Percentiles rank a stretch among this genome's conserved stretches.
Conservation (phyloP, 2,113 vertebrate species). For the Crotalus helleri region DNA sequence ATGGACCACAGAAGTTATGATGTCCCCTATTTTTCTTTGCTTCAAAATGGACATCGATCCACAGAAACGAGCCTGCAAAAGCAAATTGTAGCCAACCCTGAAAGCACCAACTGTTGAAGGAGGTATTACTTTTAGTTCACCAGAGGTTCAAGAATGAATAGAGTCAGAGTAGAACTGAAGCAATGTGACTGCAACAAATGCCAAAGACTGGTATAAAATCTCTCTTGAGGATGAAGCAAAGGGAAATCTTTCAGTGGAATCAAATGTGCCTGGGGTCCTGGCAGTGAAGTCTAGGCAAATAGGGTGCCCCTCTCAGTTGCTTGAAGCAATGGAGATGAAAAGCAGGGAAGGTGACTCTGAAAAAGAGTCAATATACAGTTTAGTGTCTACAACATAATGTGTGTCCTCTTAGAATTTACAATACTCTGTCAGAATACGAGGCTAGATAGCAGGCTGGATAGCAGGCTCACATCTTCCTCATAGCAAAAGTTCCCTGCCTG, state of each 20-base stretch:
- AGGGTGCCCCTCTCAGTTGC: neutral
- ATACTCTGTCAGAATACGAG: neutral
- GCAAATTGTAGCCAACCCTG: neutral
- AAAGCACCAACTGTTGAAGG: neutral
- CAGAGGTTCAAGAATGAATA: no score
- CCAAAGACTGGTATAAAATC: neutral
- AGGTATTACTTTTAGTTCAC: neutral
- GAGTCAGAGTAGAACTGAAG: neutral
- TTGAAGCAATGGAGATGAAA: neutral
- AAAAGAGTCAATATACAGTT: neutral
- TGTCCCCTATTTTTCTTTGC: neutral
- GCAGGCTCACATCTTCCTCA: neutral
- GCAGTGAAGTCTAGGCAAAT: neutral
- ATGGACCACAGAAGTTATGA: neutral
- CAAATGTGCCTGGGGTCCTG: neutral
- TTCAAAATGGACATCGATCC: neutral
- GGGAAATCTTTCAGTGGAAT: neutral
- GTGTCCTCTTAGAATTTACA: neutral
- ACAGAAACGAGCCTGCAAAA: neutral
- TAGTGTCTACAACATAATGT: neutral
- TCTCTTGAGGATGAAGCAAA: neutral
- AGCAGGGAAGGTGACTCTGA: neutral
- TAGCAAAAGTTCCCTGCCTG: neutral
- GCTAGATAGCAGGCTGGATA: neutral
- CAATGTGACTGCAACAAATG: neutral